Evolutionary conservation across 1,140 invertebrate species (phyloP).

Genomic region (Adoxophyes honmai): DNA sequence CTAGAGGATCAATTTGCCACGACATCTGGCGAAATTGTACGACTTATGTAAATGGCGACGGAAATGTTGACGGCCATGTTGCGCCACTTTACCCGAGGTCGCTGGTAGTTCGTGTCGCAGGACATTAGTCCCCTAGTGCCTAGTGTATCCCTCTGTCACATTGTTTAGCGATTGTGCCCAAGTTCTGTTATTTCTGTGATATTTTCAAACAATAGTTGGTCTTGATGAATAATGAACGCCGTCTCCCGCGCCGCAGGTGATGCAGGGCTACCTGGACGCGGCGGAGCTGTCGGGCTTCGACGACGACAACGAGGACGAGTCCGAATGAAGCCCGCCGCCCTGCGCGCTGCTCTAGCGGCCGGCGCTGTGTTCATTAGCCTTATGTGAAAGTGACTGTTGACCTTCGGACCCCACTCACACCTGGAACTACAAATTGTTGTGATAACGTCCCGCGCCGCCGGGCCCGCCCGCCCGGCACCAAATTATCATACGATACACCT

Average conservation of each 20-base stretch:
- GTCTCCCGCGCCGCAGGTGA: slow-evolving; percentile 44
- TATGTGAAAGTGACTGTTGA: slow-evolving; percentile 17
- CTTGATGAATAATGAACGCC: too few relatives aligned
- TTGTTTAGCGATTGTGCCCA: too few relatives aligned
- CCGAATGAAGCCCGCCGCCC: slow-evolving; percentile 79
- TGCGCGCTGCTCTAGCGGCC: slow-evolving; percentile 45
- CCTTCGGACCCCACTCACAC: not conserved
- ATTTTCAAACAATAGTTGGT: too few relatives aligned
- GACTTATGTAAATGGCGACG: too few relatives aligned
- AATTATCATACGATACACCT: slow-evolving; percentile 1
- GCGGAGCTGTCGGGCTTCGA: slow-evolving; percentile 86
- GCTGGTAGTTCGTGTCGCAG: too few relatives aligned
- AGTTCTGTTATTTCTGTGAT: too few relatives aligned
- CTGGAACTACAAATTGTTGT: slow-evolving; percentile 1
- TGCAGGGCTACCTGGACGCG: slow-evolving; percentile 84
- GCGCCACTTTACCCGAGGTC: too few relatives aligned
- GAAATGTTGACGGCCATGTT: too few relatives aligned
- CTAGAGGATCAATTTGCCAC: too few relatives aligned
- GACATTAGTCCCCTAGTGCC: too few relatives aligned
- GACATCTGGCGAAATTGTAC: too few relatives aligned
- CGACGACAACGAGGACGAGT: slow-evolving; percentile 85
- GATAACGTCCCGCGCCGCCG: not conserved
- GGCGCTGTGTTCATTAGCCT: slow-evolving; percentile 36
- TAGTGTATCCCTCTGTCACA: too few relatives aligned
- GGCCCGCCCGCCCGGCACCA: not conserved